These are phyloP conservation scores for Phrynocephalus forsythii DNA, from an alignment of 2,797 vertebrate genomes.

Conservation along the genomic window DNA sequence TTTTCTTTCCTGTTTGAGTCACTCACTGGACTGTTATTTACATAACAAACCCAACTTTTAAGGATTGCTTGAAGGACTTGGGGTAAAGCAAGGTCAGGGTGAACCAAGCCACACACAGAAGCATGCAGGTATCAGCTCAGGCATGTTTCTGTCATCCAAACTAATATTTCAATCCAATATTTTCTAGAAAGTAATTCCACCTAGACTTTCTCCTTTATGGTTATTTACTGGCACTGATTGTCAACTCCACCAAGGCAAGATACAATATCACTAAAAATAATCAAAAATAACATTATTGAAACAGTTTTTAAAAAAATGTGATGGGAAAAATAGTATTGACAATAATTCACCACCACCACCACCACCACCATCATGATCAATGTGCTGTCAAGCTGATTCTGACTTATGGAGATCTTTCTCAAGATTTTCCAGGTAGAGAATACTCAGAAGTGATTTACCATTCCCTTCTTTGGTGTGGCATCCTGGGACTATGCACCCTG, in stretches of 20 bases:
- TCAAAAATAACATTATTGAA: neutral
- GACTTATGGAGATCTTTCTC: no score
- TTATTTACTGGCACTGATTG: neutral
- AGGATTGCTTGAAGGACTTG: conserved; percentile 26
- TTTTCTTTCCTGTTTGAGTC: conserved; percentile 22
- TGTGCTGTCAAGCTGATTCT: no score
- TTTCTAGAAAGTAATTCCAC: neutral
- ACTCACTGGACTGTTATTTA: conserved; percentile 34
- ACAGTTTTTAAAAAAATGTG: neutral
- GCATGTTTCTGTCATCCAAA: neutral
- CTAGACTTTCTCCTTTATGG: no score
- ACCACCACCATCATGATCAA: no score
- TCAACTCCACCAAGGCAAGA: neutral
- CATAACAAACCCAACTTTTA: conserved; percentile 44
- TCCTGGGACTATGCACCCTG: no score
- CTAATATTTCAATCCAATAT: neutral
- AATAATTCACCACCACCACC: no score
- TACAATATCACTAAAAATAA: neutral
- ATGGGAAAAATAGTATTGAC: no score
- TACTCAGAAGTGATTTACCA: no score
- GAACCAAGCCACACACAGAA: conserved; percentile 19
- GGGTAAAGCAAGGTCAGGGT: conserved; percentile 26
- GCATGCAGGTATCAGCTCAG: conserved; percentile 12
- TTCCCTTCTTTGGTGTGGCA: no score
- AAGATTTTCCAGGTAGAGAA: no score